Base-by-base conservation (phyloP, 1,140 invertebrate species). In the Bombus sibiricus region DNA sequence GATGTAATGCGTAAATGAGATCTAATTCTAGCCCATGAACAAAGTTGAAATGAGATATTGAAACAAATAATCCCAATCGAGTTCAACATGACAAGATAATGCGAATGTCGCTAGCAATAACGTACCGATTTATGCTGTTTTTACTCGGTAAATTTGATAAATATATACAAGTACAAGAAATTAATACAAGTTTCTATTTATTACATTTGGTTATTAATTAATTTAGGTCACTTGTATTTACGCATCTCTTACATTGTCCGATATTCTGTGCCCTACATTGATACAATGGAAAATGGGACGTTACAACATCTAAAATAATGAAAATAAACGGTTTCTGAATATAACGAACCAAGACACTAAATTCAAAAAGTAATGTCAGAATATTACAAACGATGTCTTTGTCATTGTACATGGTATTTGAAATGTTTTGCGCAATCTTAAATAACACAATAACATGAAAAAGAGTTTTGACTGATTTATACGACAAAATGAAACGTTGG, bases 361-460 rank as follows among this genome's bases (percentile, higher is more conserved):
- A 53, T 53, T 22, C 47, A 53, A 10, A 39, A 39, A 39, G 3
- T 10, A 10, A 69, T 22, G 22, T 69, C 10, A 12, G 68, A 69
- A 39, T 69, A 34, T 37, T 37, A 37, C 22, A 39, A 69, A 25
- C 28, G 39, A 18, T 10, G 8, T 59, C 22, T 66, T 39, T 64
- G 76, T 37, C 28, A 25, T 43, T 83, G 62, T 64, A 66, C 79
- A 88, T 28, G 37, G 59, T 64, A 77, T 73, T 87, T 72, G 25
- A 39, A 64, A 73, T 32, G 32, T 34, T 37, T 62, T 22, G 47
- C 53, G 66, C 37, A 53, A 83, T 22, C 39, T 22, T 39, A 37
- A 66, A 2, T 18, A 18, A 39, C 53, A 34, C 62, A 64, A 57
- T 18, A 22, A 71, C 5, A 15, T 5, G 39, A 87, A 72, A 47